Conservation (phyloP, 2,888 invertebrate species). For the Lepidochitona cinerea region DNA sequence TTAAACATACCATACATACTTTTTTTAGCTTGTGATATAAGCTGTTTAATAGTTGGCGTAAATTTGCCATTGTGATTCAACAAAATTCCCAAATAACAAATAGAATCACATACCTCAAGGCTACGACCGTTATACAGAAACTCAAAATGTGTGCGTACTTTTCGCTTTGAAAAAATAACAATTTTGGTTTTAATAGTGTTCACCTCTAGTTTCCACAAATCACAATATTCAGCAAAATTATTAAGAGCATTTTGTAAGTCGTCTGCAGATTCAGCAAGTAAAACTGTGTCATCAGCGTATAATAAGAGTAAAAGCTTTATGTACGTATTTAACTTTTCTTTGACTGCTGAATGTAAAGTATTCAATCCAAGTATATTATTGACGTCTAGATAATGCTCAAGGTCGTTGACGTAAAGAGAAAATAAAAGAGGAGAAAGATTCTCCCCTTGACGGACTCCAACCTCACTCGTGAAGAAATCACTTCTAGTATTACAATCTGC, state of each 20-base stretch:
- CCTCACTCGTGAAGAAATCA: background rate
- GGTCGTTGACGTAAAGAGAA: background rate
- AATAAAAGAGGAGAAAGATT: slow-evolving; percentile 1
- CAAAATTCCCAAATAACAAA: too few species aligned
- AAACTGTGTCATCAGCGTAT: slow-evolving; percentile 9
- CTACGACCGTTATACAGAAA: too few species aligned
- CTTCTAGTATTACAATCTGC: background rate
- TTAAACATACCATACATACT: too few species aligned
- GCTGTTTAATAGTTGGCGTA: too few species aligned
- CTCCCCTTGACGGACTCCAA: background rate
- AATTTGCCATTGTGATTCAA: too few species aligned
- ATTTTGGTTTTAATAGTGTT: slow-evolving; percentile 6
- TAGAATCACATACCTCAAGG: too few species aligned
- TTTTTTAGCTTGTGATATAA: too few species aligned
- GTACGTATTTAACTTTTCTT: background rate
- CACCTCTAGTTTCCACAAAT: slow-evolving; percentile 12
- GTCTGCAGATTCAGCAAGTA: background rate
- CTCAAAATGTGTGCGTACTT: too few species aligned
- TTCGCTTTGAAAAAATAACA: too few species aligned
- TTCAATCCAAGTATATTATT: background rate
- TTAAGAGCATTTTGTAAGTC: slow-evolving; percentile 12
- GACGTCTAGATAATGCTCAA: background rate
- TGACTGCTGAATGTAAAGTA: background rate
- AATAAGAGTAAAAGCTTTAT: slow-evolving; percentile 4
- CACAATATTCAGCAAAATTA: slow-evolving; percentile 6